Evolutionary conservation across 2,797 vertebrate species (phyloP).

Genomic region (Acridotheres tristis): DNA sequence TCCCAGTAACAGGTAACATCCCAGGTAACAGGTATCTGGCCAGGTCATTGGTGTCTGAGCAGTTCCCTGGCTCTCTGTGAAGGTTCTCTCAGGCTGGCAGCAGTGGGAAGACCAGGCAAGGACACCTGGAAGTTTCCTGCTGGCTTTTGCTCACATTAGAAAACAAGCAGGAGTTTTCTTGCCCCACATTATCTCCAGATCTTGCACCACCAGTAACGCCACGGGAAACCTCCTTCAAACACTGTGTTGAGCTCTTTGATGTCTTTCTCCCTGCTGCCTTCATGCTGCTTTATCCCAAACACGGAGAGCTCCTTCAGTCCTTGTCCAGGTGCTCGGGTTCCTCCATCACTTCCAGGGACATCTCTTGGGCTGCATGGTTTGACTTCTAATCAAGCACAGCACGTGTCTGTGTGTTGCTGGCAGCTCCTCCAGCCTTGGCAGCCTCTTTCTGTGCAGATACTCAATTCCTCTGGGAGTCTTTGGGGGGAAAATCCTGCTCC

Average conservation of each 20-base stretch:
- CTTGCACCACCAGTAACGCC: too few relatives aligned
- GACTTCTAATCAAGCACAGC: background rate
- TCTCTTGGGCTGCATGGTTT: background rate
- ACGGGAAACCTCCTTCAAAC: background rate
- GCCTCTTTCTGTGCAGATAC: background rate
- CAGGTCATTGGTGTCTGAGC: background rate
- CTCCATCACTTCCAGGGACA: background rate
- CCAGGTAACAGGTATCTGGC: background rate
- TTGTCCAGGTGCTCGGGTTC: background rate
- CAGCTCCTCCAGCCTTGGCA: background rate
- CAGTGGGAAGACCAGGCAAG: background rate
- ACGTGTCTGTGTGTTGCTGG: rapidly evolving
- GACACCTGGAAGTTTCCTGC: background rate
- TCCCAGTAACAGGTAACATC: too few relatives aligned
- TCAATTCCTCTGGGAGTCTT: background rate
- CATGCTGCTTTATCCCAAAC: background rate
- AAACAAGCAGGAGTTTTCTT: background rate
- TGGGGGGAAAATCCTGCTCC: background rate
- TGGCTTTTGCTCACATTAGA: rapidly evolving
- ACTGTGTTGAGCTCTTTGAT: background rate
- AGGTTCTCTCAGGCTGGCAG: background rate
- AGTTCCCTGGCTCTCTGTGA: background rate
- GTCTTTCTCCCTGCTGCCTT: background rate
- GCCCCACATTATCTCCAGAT: background rate
- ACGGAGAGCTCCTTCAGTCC: background rate